Evolutionary conservation across 2,888 invertebrate species (phyloP).

Genomic region (Eledone cirrhosa): DNA sequence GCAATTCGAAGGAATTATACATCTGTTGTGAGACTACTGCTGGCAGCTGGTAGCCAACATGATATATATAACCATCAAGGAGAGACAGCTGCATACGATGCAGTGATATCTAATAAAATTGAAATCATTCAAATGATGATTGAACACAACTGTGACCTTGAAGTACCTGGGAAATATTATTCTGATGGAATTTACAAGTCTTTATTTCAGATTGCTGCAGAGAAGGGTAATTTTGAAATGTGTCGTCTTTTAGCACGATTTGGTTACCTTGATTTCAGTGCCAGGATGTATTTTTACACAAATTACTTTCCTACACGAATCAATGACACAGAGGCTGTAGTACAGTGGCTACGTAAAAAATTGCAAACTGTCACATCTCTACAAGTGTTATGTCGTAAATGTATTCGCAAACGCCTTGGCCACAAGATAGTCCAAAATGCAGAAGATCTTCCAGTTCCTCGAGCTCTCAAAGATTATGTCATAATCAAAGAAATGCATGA

Average conservation of each 20-base stretch:
- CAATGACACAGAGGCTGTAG: conserved; percentile 54
- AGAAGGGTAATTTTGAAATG: conserved; percentile 62
- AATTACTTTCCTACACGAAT: conserved; percentile 56
- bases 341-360: conserved; percentile 56
- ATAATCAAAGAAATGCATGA: conserved; percentile 55
- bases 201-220: conserved; percentile 62
- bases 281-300: conserved; percentile 54
- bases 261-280: conserved; percentile 59
- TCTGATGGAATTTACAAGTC: conserved; percentile 62
- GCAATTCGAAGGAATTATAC: conserved; percentile 65
- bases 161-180: conserved; percentile 63
- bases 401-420: conserved; percentile 61
- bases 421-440: conserved; percentile 60
- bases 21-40: conserved; percentile 60
- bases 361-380: conserved; percentile 61
- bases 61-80: conserved; percentile 66
- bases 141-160: conserved; percentile 63
- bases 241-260: conserved; percentile 61
- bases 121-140: conserved; percentile 64
- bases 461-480: conserved; percentile 62
- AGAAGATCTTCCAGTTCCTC: conserved; percentile 58
- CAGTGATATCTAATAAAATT: conserved; percentile 63
- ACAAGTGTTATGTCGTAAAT: conserved; percentile 62
- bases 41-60: conserved; percentile 61
- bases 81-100: conserved; percentile 64